These are phyloP conservation scores for Lycaon pictus DNA, from an alignment of 2,113 vertebrate species.

Conservation along the genomic window DNA sequence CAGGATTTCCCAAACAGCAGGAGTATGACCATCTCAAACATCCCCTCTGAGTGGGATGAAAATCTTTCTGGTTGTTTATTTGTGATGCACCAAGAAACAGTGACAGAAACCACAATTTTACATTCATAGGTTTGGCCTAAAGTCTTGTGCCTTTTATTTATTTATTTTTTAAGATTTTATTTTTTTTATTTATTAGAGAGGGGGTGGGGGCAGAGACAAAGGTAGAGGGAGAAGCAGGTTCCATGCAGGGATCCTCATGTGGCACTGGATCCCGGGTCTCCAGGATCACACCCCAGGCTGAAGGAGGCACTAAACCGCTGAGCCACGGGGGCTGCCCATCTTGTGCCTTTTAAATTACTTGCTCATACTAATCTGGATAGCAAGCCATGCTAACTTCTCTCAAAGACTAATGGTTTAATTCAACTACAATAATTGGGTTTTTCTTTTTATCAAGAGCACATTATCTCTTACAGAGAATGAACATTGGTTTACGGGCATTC, in stretches of 20 bases:
- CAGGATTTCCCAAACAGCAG: background rate
- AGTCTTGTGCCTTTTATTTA: background rate
- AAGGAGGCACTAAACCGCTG: too few species aligned
- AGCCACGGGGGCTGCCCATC: background rate
- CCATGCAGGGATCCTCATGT: too few species aligned
- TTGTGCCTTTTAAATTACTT: background rate
- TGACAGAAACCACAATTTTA: background rate
- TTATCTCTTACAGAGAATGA: slow-evolving; percentile 94
- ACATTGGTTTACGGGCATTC: slow-evolving; percentile 98
- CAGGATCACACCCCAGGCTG: too few species aligned
- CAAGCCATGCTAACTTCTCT: background rate
- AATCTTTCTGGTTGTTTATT: background rate
- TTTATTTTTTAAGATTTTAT: too few species aligned
- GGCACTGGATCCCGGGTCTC: too few species aligned
- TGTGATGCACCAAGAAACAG: background rate
- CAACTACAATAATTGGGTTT: background rate
- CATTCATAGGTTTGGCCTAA: background rate
- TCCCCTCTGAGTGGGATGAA: background rate
- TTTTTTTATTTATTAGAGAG: too few species aligned
- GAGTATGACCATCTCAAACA: background rate
- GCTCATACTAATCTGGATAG: background rate
- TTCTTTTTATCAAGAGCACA: slow-evolving; percentile 39
- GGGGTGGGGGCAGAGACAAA: too few species aligned
- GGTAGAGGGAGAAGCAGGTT: too few species aligned
- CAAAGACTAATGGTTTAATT: background rate